A percentile compares a stretch with the other conserved stretches of the same genome.
Evolutionary conservation across 2,888 invertebrate genomes (phyloP).

Genomic region (Macaria liturata): DNA sequence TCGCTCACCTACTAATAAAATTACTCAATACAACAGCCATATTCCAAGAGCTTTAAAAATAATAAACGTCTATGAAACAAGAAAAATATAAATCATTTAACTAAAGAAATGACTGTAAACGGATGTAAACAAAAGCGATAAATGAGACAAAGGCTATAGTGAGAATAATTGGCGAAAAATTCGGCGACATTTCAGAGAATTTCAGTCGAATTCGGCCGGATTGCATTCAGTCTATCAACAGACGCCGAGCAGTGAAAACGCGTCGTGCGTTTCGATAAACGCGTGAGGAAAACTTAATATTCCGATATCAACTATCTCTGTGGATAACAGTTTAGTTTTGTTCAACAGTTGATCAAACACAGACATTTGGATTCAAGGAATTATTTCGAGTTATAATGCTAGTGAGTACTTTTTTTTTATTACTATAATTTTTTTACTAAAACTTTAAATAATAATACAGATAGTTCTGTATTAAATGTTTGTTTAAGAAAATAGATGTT

Average conservation of each 20-base stretch:
- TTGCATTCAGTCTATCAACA: constrained; percentile 14
- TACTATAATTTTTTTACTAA: not conserved
- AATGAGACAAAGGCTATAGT: too few species aligned
- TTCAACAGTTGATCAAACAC: constrained; percentile 8
- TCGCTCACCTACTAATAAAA: too few species aligned
- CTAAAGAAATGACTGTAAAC: too few species aligned
- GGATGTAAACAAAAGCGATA: too few species aligned
- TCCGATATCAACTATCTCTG: constrained; percentile 5
- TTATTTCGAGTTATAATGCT: constrained; percentile 12
- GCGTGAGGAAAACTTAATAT: constrained; percentile 3
- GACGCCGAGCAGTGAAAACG: constrained; percentile 13
- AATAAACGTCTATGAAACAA: too few species aligned
- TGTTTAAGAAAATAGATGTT: too few species aligned
- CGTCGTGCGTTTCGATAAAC: not conserved
- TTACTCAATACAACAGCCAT: too few species aligned
- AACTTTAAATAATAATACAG: too few species aligned
- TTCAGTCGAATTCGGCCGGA: constrained; percentile 4
- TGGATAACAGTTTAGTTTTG: constrained; percentile 5
- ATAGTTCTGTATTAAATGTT: too few species aligned
- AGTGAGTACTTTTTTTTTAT: constrained; percentile 12
- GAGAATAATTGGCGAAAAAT: not conserved
- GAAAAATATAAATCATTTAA: too few species aligned
- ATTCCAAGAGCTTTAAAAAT: too few species aligned
- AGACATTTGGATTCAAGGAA: constrained; percentile 8
- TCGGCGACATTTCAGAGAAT: constrained; percentile 6